These are phyloP conservation scores for Chloroceryle amazona DNA, from an alignment of 2,797 vertebrate species.

Conservation along the genomic window DNA sequence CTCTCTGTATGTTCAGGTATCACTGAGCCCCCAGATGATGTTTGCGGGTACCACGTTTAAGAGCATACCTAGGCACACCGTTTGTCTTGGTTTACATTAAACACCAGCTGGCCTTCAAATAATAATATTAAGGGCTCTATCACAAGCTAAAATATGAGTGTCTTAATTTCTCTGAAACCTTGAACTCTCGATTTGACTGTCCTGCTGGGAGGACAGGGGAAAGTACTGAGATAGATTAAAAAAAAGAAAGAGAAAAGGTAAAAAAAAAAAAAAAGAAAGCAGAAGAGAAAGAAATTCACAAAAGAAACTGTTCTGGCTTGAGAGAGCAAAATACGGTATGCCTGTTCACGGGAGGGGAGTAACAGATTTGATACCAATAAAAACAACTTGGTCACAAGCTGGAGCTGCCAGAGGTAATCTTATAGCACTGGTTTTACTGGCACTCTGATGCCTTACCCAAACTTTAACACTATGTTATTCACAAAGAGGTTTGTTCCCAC, in stretches of 20 bases:
- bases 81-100: neutral
- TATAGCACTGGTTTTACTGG: conserved; percentile 28
- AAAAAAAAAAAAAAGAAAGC: neutral
- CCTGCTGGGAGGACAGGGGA: neutral
- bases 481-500: conserved; percentile 20
- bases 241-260: neutral
- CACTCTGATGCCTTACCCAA: conserved; percentile 33
- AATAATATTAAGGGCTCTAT: neutral
- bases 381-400: conserved; percentile 26
- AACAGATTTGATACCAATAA: conserved; percentile 17
- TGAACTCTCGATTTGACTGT: neutral
- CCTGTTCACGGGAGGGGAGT: neutral
- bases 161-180: neutral
- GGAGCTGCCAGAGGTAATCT: neutral
- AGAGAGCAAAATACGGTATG: conserved; percentile 12
- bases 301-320: conserved; percentile 23
- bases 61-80: neutral
- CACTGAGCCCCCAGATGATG: neutral
- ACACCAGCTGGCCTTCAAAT: neutral
- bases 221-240: neutral
- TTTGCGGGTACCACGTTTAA: neutral
- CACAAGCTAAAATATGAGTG: neutral
- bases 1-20: neutral
- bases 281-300: neutral
- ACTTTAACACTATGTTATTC: conserved; percentile 44